Percentiles rank a stretch among this genome's conserved stretches.
Evolutionary conservation across 2,888 invertebrate genomes (phyloP).

Genomic region (Ophion obscuratus): DNA sequence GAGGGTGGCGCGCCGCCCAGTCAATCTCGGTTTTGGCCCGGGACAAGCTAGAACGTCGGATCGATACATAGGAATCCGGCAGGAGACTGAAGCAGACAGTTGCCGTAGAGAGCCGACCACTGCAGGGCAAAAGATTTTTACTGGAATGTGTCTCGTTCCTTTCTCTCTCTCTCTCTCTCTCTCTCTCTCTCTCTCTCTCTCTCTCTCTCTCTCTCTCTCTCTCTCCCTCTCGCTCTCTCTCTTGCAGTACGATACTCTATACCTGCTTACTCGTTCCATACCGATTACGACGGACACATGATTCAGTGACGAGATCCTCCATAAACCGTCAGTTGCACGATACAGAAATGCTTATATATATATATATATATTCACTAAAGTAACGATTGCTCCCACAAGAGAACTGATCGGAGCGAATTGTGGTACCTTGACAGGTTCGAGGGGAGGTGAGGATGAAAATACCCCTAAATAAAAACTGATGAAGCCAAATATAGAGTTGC

Average conservation of each 20-base stretch:
- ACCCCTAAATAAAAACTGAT: slow-evolving; percentile 17
- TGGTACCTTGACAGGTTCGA: slow-evolving; percentile 4
- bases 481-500: slow-evolving; percentile 4
- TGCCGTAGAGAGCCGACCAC: slow-evolving; percentile 33
- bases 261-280: background rate
- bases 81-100: slow-evolving; percentile 55
- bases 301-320: background rate
- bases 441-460: background rate
- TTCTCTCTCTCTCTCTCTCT: slow-evolving; percentile 23
- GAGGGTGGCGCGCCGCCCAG: slow-evolving; percentile 65
- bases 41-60: slow-evolving; percentile 66
- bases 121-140: slow-evolving; percentile 51
- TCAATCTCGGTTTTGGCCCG: slow-evolving; percentile 69
- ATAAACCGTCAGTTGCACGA: background rate
- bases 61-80: slow-evolving; percentile 67
- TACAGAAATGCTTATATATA: background rate
- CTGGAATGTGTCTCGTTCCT: slow-evolving; percentile 28
- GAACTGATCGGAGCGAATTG: slow-evolving; percentile 2
- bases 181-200: slow-evolving; percentile 40
- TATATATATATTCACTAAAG: background rate
- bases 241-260: slow-evolving; percentile 3
- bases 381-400: slow-evolving; percentile 10
- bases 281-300: background rate
- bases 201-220: slow-evolving; percentile 10
- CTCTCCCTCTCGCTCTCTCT: slow-evolving; percentile 40